Evolutionary conservation across 2,797 vertebrate species (phyloP).

Genomic region (Chelon labrosus): DNA sequence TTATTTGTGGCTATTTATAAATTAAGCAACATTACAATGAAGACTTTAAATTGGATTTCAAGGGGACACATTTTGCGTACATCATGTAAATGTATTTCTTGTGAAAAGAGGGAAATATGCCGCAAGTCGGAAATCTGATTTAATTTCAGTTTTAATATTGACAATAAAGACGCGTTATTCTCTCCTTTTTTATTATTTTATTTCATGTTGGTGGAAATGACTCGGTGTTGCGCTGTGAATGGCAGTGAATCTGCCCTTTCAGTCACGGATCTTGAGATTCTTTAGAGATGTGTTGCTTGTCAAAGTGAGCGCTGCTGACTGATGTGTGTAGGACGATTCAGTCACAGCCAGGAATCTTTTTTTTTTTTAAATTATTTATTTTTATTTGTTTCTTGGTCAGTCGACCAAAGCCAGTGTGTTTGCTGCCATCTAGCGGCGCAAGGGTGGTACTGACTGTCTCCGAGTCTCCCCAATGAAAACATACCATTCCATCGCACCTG

Average conservation of each 20-base stretch:
- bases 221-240: too few species aligned
- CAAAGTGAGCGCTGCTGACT: conserved; percentile 4
- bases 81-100: background rate
- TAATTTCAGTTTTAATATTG: background rate
- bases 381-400: too few species aligned
- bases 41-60: background rate
- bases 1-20: background rate
- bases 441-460: background rate
- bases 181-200: background rate
- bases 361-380: too few species aligned
- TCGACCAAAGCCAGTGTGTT: background rate
- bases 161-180: background rate
- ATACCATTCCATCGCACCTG: conserved; percentile 63
- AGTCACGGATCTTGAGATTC: background rate
- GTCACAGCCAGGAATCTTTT: conserved; percentile 3
- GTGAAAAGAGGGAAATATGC: background rate
- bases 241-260: too few species aligned
- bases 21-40: background rate
- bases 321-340: conserved; percentile 42
- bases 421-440: conserved; percentile 68
- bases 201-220: background rate
- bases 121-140: background rate
- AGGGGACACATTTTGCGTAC: too few species aligned
- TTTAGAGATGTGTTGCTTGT: conserved; percentile 24
- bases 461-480: conserved; percentile 4